A percentile compares a stretch with the other conserved stretches of the same genome.
These are phyloP conservation scores for Arremon brunneinucha DNA, from an alignment of 2,797 vertebrate species.

Conservation along the genomic window DNA sequence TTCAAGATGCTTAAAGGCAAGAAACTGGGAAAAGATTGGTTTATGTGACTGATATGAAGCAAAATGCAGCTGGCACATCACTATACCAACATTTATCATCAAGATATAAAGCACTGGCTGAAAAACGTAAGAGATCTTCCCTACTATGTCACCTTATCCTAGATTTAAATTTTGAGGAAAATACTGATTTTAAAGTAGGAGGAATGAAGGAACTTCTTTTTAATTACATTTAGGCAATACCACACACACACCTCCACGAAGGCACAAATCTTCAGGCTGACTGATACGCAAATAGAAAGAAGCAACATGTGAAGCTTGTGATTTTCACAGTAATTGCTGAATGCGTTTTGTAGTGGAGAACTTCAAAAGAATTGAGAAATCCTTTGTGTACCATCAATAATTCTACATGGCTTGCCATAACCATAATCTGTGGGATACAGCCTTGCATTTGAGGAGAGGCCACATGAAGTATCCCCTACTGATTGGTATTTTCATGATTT, in stretches of 20 bases:
- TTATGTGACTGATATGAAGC: not conserved
- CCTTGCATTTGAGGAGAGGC: not conserved
- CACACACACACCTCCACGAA: not conserved
- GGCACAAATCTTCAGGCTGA: not conserved
- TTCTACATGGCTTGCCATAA: not conserved
- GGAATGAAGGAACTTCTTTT: not conserved
- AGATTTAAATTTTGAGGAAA: slow-evolving; percentile 29
- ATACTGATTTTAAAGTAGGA: not conserved
- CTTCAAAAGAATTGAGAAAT: slow-evolving; percentile 15
- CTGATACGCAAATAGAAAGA: not conserved
- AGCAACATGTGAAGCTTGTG: not conserved
- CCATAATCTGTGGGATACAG: not conserved
- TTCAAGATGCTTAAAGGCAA: not conserved
- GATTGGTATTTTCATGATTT: not conserved
- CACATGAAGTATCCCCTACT: not conserved
- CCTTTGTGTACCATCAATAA: not conserved
- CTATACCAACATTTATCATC: not conserved
- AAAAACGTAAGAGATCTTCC: not conserved
- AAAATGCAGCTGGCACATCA: not conserved
- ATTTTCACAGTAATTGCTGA: slow-evolving; percentile 10
- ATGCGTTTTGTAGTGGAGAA: not conserved
- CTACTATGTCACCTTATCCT: not conserved
- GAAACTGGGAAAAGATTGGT: not conserved
- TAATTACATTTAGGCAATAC: not conserved
- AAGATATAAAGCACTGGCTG: not conserved